Base-by-base conservation (phyloP, 2,113 vertebrate species). In the Ancistrus triradiatus region DNA sequence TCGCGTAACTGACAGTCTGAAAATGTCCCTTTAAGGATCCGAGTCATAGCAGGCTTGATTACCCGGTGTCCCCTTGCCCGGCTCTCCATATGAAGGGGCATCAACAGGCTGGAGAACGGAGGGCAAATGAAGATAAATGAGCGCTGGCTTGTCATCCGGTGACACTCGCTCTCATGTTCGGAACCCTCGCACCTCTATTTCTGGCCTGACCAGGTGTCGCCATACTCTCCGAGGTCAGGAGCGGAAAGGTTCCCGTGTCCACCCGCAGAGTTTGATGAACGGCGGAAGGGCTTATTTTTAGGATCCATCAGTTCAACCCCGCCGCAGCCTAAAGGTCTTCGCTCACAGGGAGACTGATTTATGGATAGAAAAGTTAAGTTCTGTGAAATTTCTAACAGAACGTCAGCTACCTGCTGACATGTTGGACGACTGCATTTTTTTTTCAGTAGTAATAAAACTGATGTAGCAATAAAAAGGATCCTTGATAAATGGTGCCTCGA, bases 81-180 rank as follows among this genome's bases (percentile, higher is more conserved):
- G 22, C 40, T 63, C 60, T 28, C 31, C 19, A 28, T 11, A 68
- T 42, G 15, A 51, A 40, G 48, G 75, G 68, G 70, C 70, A 63
- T 59, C 28, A 68, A 59, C 11, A 1, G 75, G 71, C 58, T 51
- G 59, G 72, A 72, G 78, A 69, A 64, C 50, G 55, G 66, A 71
- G 47, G 77, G 72, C 77, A 85, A 87, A 85, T 85, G 80, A 86
- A 86, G 85, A 88, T 84, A 74, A 86, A 86, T 84, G 70, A 74
- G 19, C 19, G 56, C 44, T 68, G 31, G 53, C 57, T 40, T 44
- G 60, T 38, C 60, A 66, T 78, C 50, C 59, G 7, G 43, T 53
- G 70, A 71, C 61, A 60, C 51, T 35, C 38, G 63, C 76, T 80
- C 77, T 68, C 61, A 76, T 77, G 69, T 74, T 69, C 72, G 75